These are phyloP conservation scores for Drosophila erecta DNA, from an alignment of 1,140 invertebrate species.

Conservation along the genomic window DNA sequence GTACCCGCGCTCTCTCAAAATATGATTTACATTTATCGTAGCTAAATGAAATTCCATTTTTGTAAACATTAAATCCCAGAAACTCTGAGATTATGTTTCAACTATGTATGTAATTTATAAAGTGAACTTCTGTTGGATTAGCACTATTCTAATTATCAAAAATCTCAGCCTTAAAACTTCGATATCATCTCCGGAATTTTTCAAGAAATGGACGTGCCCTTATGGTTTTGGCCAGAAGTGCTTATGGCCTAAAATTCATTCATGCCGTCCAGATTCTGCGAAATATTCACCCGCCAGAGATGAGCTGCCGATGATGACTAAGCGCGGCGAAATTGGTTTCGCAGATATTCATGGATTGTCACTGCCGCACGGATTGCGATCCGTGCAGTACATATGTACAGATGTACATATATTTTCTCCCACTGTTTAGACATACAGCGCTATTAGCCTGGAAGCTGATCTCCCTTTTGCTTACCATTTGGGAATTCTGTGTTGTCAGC, in stretches of 20 bases:
- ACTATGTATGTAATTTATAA: too few relatives aligned
- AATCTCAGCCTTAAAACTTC: too few relatives aligned
- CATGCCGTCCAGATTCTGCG: slow-evolving; percentile 9
- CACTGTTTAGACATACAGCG: background rate
- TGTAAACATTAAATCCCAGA: too few relatives aligned
- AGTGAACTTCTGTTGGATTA: too few relatives aligned
- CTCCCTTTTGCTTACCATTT: slow-evolving; percentile 64
- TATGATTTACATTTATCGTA: too few relatives aligned
- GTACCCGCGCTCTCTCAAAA: too few relatives aligned
- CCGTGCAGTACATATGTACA: slow-evolving; percentile 1
- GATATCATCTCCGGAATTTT: too few relatives aligned
- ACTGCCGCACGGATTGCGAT: slow-evolving; percentile 5
- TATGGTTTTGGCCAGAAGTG: slow-evolving; percentile 10
- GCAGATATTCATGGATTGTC: slow-evolving; percentile 14
- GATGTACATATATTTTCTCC: background rate
- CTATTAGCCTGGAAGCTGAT: slow-evolving; percentile 43
- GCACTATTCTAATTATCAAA: too few relatives aligned
- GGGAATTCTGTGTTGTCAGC: slow-evolving; percentile 70
- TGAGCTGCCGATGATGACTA: slow-evolving; percentile 15
- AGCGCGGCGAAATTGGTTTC: background rate
- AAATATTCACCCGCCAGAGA: slow-evolving; percentile 7
- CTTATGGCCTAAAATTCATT: slow-evolving; percentile 8
- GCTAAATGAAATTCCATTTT: too few relatives aligned
- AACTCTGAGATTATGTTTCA: too few relatives aligned
- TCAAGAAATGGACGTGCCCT: background rate